Percentiles rank a stretch among this genome's conserved stretches.
These are phyloP conservation scores for Eudorcas thomsonii DNA, from an alignment of 2,113 vertebrate genomes.

Conservation along the genomic window DNA sequence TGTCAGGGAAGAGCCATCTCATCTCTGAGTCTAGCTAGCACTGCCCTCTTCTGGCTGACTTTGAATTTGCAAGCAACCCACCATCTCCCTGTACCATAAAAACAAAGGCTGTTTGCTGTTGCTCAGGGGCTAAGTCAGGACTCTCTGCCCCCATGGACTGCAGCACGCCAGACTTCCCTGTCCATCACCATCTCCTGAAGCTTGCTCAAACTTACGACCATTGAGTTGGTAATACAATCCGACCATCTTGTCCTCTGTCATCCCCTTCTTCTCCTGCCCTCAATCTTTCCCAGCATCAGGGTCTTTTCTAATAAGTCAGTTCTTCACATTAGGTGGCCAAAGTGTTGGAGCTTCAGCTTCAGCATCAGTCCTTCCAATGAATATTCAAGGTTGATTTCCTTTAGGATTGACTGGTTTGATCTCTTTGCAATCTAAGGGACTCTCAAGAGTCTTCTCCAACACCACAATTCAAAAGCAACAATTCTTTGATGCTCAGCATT, in stretches of 20 bases:
- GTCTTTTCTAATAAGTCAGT: not conserved
- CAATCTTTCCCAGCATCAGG: not conserved
- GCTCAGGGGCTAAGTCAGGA: not conserved
- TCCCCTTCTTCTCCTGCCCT: not conserved
- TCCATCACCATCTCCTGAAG: not conserved
- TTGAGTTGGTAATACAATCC: not conserved
- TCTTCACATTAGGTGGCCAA: not conserved
- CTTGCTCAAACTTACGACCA: not conserved
- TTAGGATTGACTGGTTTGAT: not conserved
- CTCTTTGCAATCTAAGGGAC: not conserved
- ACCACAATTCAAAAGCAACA: not conserved
- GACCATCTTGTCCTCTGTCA: not conserved
- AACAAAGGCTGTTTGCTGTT: not conserved
- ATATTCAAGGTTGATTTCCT: not conserved
- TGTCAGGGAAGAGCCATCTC: too few relatives aligned
- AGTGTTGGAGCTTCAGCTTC: not conserved
- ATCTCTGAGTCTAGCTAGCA: not conserved
- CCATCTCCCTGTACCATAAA: not conserved
- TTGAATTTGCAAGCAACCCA: not conserved
- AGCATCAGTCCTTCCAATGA: not conserved
- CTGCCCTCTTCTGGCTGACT: constrained; percentile 2
- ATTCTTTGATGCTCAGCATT: not conserved
- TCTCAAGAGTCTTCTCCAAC: not conserved
- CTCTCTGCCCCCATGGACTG: not conserved
- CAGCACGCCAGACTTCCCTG: not conserved